Base-by-base conservation (phyloP, 1,140 invertebrate species). In the Bombus balteatus region DNA sequence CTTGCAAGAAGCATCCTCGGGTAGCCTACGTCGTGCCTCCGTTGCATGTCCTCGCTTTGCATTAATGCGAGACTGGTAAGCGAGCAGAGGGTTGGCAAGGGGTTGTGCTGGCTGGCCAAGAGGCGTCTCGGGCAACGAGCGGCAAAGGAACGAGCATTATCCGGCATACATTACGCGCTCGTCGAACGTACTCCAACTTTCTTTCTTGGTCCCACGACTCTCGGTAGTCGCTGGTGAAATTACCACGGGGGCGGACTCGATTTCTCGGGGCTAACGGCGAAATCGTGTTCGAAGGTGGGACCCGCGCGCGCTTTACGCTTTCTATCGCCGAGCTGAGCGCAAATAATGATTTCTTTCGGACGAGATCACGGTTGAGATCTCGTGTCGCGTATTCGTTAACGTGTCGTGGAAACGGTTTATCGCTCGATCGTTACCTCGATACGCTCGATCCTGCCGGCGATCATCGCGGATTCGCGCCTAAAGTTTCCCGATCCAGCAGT, bases 1-100 rank as follows among this genome's bases (percentile, higher is more conserved):
- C 94, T 95, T 94, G 94, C 94, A 95, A 95, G 94, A 95, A 95
- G 92, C 94, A 93, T 93, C 88, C 92, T 92, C 89, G 91, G 92
- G 83, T 93, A 90, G 88, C 91, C 90, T 89, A 90, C 91, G 83
- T 91, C 77, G 77, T 81, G 83, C 90, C 90, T 89, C 84, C 88
- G 86, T 87, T 88, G 91, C 91, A 83, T 90, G 88, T 89, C 80
- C 74, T 84, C 89, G 82, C 87, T 92, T 91, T 89, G 89, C 91
- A 92, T 92, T 92, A 92, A 89, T 90, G 89, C 81, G 79, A 68
- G 68, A 65, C 59, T 74, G 62, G 83, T 59, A 71, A 73, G 77
- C n/a, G 80, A 79, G 71, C 59, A 47, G 25, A 34, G 39, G 15
- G 32, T 25, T 25, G 37, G 39, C 3, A 39, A 62, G 18, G 37